Conservation (phyloP, 2,888 invertebrate species). For the Parnassius smintheus region DNA sequence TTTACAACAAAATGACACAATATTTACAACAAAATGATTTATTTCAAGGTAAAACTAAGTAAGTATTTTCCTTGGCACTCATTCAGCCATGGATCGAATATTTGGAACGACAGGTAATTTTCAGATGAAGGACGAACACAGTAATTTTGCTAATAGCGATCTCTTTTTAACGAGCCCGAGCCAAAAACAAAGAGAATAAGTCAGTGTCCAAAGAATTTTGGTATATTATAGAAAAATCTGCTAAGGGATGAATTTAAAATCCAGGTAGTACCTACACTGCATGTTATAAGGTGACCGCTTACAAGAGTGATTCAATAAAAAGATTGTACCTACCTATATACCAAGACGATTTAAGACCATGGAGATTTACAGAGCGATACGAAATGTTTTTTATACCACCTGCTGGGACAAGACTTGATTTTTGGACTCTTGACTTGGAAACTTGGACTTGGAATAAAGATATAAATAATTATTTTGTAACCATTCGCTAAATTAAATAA, state of each 20-base stretch:
- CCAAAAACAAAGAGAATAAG: slow-evolving; percentile 30
- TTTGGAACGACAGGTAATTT: slow-evolving; percentile 31
- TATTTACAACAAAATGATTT: too few species aligned
- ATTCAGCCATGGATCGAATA: slow-evolving; percentile 26
- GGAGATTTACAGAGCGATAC: too few species aligned
- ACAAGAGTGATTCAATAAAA: slow-evolving; percentile 39
- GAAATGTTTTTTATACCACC: slow-evolving; percentile 62
- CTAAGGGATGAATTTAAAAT: slow-evolving; percentile 50
- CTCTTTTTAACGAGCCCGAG: slow-evolving; percentile 32
- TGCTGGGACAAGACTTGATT: slow-evolving; percentile 40
- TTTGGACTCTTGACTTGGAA: slow-evolving; percentile 17
- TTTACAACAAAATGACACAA: too few species aligned
- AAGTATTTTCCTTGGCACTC: slow-evolving; percentile 4
- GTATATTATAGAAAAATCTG: neutral
- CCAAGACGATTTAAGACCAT: too few species aligned
- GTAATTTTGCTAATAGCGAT: slow-evolving; percentile 40
- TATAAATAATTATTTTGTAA: too few species aligned
- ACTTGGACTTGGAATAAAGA: too few species aligned
- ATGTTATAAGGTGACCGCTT: slow-evolving; percentile 21
- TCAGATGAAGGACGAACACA: slow-evolving; percentile 32
- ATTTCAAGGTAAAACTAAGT: too few species aligned
- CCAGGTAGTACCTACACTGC: slow-evolving; percentile 29
- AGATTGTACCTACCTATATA: slow-evolving; percentile 53
- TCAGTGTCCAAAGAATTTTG: slow-evolving; percentile 28
- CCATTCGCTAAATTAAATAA: too few species aligned